Conservation (phyloP, 2,888 invertebrate species). For the Tipula confusa region DNA sequence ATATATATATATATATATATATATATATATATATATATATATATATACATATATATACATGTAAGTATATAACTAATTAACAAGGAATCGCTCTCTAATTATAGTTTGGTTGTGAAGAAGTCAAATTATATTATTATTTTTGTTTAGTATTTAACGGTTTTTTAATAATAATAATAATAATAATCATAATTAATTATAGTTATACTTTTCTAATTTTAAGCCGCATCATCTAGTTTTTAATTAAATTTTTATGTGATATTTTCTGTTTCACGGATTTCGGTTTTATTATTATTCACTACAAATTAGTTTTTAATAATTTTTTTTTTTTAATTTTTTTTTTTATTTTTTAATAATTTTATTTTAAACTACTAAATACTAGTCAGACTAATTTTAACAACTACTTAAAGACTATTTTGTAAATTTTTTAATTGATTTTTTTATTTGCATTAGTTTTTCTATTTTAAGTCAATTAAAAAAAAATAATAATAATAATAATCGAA, state of each 20-base stretch:
- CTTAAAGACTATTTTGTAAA: conserved; percentile 29
- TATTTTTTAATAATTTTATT: no score
- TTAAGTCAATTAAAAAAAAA: background rate
- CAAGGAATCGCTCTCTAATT: background rate
- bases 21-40: no score
- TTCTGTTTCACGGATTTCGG: background rate
- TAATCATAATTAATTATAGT: background rate
- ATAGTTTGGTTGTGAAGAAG: background rate
- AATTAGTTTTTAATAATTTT: background rate
- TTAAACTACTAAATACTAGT: conserved; percentile 29
- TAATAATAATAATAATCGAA: background rate
- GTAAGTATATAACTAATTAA: background rate
- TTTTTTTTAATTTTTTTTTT: background rate
- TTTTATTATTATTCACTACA: conserved; percentile 21
- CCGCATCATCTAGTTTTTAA: conserved; percentile 12
- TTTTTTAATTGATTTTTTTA: conserved; percentile 17
- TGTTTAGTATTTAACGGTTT: background rate
- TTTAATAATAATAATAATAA: background rate
- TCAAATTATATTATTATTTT: background rate
- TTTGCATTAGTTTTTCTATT: background rate
- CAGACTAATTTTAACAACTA: conserved; percentile 29
- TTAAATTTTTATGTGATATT: background rate
- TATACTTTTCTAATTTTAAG: background rate
- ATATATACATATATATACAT: no score
- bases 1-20: no score